Conservation (phyloP, 2,888 invertebrate genomes). For the Gandaritis pyraliata region DNA sequence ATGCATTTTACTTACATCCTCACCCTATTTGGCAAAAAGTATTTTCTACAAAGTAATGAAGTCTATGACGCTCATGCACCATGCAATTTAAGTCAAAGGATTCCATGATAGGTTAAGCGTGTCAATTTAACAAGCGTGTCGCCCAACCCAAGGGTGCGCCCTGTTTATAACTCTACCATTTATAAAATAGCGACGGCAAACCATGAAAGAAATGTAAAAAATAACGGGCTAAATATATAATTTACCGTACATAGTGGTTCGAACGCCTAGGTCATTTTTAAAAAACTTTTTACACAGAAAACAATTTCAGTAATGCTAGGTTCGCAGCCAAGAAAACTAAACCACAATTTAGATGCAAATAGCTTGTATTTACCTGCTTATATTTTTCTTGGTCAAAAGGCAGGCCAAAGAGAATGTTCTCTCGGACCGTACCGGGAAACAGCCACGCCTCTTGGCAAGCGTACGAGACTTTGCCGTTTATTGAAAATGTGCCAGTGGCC, state of each 20-base stretch:
- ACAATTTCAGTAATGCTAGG: conserved; percentile 11
- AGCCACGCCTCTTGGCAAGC: conserved; percentile 95
- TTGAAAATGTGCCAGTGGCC: conserved; percentile 84
- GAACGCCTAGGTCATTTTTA: neutral
- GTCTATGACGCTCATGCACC: conserved; percentile 1
- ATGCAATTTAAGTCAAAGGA: conserved; percentile 14
- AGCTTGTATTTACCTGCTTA: conserved; percentile 60
- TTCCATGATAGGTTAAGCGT: conserved; percentile 24
- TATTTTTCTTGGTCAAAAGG: conserved; percentile 86
- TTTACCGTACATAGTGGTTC: neutral
- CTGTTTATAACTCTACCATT: conserved; percentile 3
- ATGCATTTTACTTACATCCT: too few relatives aligned
- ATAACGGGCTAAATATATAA: neutral
- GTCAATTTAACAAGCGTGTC: conserved; percentile 24
- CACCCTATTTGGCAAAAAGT: too few relatives aligned
- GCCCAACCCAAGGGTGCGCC: conserved; percentile 14
- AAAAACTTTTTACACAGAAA: neutral
- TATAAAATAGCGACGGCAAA: conserved; percentile 9
- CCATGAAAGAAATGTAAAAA: conserved; percentile 6
- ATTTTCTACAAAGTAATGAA: neutral
- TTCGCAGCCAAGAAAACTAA: conserved; percentile 2
- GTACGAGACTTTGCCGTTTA: conserved; percentile 88
- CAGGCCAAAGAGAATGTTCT: conserved; percentile 94
- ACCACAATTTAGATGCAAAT: conserved; percentile 20
- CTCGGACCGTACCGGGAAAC: conserved; percentile 89